Base-by-base conservation (phyloP, 2,797 vertebrate species). In the Falco berigora region DNA sequence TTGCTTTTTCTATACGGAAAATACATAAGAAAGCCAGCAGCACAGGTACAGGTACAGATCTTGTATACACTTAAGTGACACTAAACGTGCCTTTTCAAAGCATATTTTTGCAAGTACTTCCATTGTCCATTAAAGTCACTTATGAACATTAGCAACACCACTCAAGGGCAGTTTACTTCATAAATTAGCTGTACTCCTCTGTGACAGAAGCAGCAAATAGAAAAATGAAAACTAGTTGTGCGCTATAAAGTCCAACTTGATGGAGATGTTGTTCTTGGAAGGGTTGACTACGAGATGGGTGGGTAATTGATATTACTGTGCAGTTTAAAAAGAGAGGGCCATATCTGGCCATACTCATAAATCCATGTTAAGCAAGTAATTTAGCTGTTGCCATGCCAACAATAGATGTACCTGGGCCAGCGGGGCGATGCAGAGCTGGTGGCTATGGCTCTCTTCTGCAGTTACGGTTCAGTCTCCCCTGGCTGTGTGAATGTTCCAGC, bases 381-480 rank as follows among this genome's bases (percentile, higher is more conserved):
- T 61, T 50, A 7, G 7, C 62, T 5, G 28, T 68, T 91, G 58
- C 86, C 34, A 18, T 27, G 73, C 46, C 11, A 1, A 68, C 49
- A 19, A 25, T 4, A 63, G 47, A 25, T 15, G 46, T 11, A 69
- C 55, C 23, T 19, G 61, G 23, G 23, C 27, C 40, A 50, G 59
- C 14, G 27, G 23, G n/a, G 36, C 0, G 3, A 84, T 42, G 49
- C 34, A 12, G 66, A 84, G 47, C 50, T 87, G 55, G 32, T 50
- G 82, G 55, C 22, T 67, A 6, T 23, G 12, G 30, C 23, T 68
- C n/a, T 66, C 24, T 50, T 32, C 23, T 19, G 30, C 8, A 15
- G 36, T 23, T 53, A 10, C 0, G 1, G 20, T n/a, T 46, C 38
- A 3, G 0, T 42, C 30, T 56, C 30, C 30, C 9, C 30, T 36